phyloP scores from a whole-genome alignment of 1,140 invertebrate species.

The Ptiloglossa arizonensis region DNA sequence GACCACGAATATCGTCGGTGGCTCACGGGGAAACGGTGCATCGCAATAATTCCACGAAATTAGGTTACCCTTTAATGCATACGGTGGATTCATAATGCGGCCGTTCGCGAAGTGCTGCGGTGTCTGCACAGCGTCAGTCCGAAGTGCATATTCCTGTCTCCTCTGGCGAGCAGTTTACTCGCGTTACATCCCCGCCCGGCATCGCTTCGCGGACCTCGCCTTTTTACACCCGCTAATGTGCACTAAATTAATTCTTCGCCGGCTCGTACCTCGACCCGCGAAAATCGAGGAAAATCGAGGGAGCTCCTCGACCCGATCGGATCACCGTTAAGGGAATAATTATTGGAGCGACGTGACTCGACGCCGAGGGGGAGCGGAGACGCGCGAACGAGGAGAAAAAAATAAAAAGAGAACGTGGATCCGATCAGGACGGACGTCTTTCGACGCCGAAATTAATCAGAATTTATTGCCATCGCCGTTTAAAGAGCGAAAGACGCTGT shows the following conservation, averaged over 20 bases:
- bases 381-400: too few species aligned
- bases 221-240: conserved; percentile 45
- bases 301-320: neutral
- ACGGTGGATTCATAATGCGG: conserved; percentile 56
- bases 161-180: conserved; percentile 34
- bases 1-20: conserved; percentile 29
- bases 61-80: conserved; percentile 65
- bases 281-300: conserved; percentile 37
- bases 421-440: neutral
- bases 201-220: neutral
- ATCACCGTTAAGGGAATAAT: conserved; percentile 16
- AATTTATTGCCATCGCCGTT: too few species aligned
- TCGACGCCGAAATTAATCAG: neutral
- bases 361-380: too few species aligned
- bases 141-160: conserved; percentile 58
- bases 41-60: conserved; percentile 67
- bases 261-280: neutral
- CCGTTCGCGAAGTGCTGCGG: conserved; percentile 2
- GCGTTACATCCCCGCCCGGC: conserved; percentile 11
- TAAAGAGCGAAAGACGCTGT: too few species aligned
- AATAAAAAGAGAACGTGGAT: neutral
- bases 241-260: conserved; percentile 59
- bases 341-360: neutral
- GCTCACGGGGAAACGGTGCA: conserved; percentile 23
- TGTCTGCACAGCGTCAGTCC: conserved; percentile 20